Evolutionary conservation across 1,140 invertebrate genomes (phyloP).

Genomic region (Anastrepha ludens): DNA sequence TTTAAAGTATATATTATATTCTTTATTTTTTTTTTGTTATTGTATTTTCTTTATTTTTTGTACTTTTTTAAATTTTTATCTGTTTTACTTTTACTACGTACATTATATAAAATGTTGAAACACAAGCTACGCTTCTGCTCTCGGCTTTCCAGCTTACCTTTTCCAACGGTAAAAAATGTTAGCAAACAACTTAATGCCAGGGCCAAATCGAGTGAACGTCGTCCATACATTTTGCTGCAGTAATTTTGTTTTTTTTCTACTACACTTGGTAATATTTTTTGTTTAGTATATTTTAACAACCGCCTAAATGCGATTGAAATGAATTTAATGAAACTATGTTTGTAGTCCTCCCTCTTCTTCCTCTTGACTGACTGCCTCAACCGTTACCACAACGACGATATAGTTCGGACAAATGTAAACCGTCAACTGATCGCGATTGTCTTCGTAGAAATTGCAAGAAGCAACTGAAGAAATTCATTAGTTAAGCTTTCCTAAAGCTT

Average conservation of each 20-base stretch:
- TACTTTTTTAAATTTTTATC: not conserved
- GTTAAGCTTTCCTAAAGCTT: constrained; percentile 13
- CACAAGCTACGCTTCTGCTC: not conserved
- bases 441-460: constrained; percentile 51
- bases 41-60: too few species aligned
- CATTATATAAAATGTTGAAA: not conserved
- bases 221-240: not conserved
- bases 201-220: not conserved
- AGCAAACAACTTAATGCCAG: not conserved
- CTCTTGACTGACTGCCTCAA: constrained; percentile 17
- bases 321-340: constrained; percentile 2
- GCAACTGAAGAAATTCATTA: constrained; percentile 22
- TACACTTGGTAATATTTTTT: not conserved
- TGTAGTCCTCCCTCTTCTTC: constrained; percentile 11
- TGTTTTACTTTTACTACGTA: not conserved
- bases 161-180: constrained; percentile 7
- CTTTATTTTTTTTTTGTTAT: too few species aligned
- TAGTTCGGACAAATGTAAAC: constrained; percentile 2
- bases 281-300: not conserved
- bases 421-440: constrained; percentile 37
- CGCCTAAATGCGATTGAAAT: not conserved
- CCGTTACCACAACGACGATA: constrained; percentile 18
- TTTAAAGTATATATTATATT: not conserved
- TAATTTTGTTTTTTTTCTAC: not conserved
- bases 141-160: not conserved